Evolutionary conservation across 2,797 vertebrate species (phyloP), one percentile per base, ranked within the genome.

Genomic region (Allobates femoralis): DNA sequence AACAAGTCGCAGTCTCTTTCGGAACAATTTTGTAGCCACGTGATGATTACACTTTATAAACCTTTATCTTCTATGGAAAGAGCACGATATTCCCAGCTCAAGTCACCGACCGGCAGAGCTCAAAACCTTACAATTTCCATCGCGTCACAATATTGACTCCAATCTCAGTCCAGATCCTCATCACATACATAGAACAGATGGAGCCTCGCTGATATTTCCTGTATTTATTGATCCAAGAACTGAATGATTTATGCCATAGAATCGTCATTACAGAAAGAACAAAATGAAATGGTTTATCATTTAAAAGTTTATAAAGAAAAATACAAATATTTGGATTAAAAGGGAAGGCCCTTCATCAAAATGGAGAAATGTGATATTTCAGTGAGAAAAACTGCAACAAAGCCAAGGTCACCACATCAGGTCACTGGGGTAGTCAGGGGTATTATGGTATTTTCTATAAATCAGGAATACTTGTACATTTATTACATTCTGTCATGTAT

Each of bases 231-330:
- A 30, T 28, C 62, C 79, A 55, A 69, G 18, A 50, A n/a, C 41
- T 28, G 37, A 66, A 19, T 62, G 14, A 5, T 46, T n/a, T 50
- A 21, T n/a, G 37, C 23, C n/a, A 11, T 5, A n/a, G 19, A 16
- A 50, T 15, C 37, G 23, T 58, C 76, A 32, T 41, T 58, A 62
- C 28, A 12, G 37, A 19, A 56, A 56, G 14, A 56, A n/a, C 41
- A 32, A 19, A 23, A 26, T 10, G 3, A 81, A 53, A 55, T 69
- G 53, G 26, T 21, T 71, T 71, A 2, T 55, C 34, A 69, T 69
- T 37, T 34, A 16, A 71, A 53, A 73, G 80, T 82, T 82, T 82
- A 41, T 82, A n/a, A 37, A 56, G 30, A 82, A 53, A 56, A 51
- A 41, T 19, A 73, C 41, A 71, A 82, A 82, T 82, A 73, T 71